Base-by-base conservation (phyloP, 2,797 vertebrate species). In the Notamacropus eugenii region DNA sequence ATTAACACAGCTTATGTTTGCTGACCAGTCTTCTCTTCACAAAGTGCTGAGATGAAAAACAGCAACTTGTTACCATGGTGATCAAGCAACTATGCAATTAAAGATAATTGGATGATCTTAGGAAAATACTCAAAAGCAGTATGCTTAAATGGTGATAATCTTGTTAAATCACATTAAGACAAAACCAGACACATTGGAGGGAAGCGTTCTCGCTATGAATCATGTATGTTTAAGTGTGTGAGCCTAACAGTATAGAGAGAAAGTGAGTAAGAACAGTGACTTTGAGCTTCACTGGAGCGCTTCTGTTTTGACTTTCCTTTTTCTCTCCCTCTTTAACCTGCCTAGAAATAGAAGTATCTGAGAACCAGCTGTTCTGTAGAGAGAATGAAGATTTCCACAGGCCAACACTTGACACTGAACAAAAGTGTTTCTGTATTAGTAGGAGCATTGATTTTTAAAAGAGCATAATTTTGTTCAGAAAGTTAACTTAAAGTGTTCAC, bases 31-130 rank as follows among this genome's bases (percentile, higher is more conserved):
- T 96, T 90, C 94, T 54, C 92, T 9, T 13, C 22, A 46, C 56
- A 59, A 54, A 54, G 54, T 95, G 55, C 27, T 91, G 92, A 91
- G 40, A 90, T 90, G 67, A 92, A 92, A 93, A 92, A 90, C 93
- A 92, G 31, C 14, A 94, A 93, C 67, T 97, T 94, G 91, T 98
- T 98, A 95, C 97, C 93, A 93, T 97, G 96, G 98, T 92, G 90
- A 19, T 0, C 54, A 94, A 95, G 56, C 95, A 95, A 8, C 40
- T 96, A 82, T 98, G 96, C 94, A 97, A 95, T 97, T 96, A 97
- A 97, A 97, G 97, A 93, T 98, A 98, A 98, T 97, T 97, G 95
- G 96, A 91, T 95, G 1, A 1, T 96, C 98, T 98, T 97, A 96
- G 94, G 97, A 97, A 97, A 97, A 87, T 93, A 97, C 95, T 98